A percentile compares a stretch with the other conserved stretches of the same genome.
Evolutionary conservation across 2,113 vertebrate genomes (phyloP).

Genomic region (Colius striatus): DNA sequence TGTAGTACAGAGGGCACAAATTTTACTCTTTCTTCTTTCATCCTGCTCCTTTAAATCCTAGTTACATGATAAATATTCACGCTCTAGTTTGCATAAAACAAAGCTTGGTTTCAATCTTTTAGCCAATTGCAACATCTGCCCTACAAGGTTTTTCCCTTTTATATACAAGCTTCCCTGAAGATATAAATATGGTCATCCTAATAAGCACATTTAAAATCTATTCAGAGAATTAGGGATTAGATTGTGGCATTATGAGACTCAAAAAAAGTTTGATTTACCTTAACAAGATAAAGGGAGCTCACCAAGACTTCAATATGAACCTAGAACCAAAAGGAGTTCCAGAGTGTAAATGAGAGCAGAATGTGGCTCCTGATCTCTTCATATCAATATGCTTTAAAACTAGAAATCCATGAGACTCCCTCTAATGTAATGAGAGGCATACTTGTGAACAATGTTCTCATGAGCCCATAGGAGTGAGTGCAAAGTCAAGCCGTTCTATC

Average conservation of each 20-base stretch:
- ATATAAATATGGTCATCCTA: conserved; percentile 64
- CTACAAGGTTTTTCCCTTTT: conserved; percentile 63
- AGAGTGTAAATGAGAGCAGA: background rate
- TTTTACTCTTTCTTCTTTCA: conserved; percentile 21
- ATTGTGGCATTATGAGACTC: background rate
- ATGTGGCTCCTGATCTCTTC: background rate
- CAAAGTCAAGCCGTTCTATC: background rate
- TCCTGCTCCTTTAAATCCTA: conserved; percentile 58
- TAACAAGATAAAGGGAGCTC: background rate
- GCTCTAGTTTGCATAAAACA: conserved; percentile 68
- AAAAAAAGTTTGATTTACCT: conserved; percentile 47
- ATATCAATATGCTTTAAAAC: background rate
- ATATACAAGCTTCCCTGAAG: conserved; percentile 63
- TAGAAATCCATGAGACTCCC: background rate
- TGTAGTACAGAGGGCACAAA: background rate
- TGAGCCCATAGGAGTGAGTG: background rate
- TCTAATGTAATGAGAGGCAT: background rate
- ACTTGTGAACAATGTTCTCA: background rate
- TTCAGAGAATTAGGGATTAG: conserved; percentile 35
- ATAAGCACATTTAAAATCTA: conserved; percentile 50
- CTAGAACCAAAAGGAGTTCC: background rate
- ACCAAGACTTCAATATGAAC: background rate
- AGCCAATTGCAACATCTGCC: conserved; percentile 72
- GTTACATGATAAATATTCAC: conserved; percentile 59
- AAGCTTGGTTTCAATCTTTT: conserved; percentile 67